phyloP scores from a whole-genome alignment of 2,797 vertebrate genomes.

The Sternotherus odoratus region DNA sequence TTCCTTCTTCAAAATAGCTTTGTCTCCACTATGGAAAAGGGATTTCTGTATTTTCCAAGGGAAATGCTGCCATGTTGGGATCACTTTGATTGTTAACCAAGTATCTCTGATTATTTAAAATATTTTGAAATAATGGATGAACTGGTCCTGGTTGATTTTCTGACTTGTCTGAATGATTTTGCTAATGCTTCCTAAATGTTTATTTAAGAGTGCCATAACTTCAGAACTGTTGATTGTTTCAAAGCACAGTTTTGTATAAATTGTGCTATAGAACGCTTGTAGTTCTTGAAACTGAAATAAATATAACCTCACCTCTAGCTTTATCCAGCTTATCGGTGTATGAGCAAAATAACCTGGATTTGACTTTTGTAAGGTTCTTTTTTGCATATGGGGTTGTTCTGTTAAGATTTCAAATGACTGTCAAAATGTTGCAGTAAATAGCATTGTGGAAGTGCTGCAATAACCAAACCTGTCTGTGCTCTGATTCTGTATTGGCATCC shows the following conservation, averaged over 20 bases:
- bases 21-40: conserved; percentile 49
- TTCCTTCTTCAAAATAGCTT: not conserved
- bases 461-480: conserved; percentile 6
- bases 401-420: not conserved
- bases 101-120: conserved; percentile 39
- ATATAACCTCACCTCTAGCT: not conserved
- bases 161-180: conserved; percentile 44
- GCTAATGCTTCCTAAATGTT: conserved; percentile 30
- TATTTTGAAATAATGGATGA: conserved; percentile 20
- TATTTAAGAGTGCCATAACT: conserved; percentile 61
- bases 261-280: not conserved
- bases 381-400: conserved; percentile 7
- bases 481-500: conserved; percentile 20
- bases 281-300: conserved; percentile 21
- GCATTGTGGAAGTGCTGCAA: not conserved
- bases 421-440: not conserved
- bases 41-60: conserved; percentile 57
- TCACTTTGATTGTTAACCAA: conserved; percentile 44
- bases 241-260: not conserved
- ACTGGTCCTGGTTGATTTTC: conserved; percentile 35
- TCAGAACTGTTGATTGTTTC: conserved; percentile 42
- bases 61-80: conserved; percentile 21
- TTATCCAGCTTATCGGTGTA: not conserved
- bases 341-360: conserved; percentile 30
- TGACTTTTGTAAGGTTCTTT: conserved; percentile 52